A percentile compares a stretch with the other conserved stretches of the same genome.
Evolutionary conservation across 2,888 invertebrate species (phyloP).

Genomic region (Smittia aterrima): DNA sequence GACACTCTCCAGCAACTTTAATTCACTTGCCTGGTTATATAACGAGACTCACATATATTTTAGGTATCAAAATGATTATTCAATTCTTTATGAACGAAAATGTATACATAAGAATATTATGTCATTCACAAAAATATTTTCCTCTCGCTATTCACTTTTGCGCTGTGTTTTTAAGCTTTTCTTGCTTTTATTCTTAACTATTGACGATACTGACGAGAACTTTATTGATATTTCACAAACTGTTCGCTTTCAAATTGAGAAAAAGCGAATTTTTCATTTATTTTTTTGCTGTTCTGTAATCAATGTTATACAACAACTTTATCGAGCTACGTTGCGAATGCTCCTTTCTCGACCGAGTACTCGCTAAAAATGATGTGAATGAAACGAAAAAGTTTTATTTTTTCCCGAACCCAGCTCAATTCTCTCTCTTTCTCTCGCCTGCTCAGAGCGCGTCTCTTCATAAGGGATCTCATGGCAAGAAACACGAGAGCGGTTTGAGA

Average conservation of each 20-base stretch:
- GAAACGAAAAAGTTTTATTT: slow-evolving; percentile 19
- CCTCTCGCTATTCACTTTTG: slow-evolving; percentile 35
- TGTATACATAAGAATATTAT: slow-evolving; percentile 42
- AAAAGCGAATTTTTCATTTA: slow-evolving; percentile 34
- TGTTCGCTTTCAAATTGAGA: background rate
- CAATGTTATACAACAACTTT: slow-evolving; percentile 41
- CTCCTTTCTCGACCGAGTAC: slow-evolving; percentile 33
- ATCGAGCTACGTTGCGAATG: slow-evolving; percentile 29
- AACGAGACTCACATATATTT: slow-evolving; percentile 33
- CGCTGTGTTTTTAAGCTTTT: slow-evolving; percentile 12
- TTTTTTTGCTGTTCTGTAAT: slow-evolving; percentile 39
- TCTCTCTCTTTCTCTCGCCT: slow-evolving; percentile 20
- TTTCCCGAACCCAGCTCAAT: background rate
- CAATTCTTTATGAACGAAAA: slow-evolving; percentile 42
- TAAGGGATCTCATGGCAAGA: background rate
- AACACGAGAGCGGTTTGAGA: background rate
- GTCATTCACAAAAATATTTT: slow-evolving; percentile 40
- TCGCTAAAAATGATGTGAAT: slow-evolving; percentile 38
- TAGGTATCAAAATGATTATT: slow-evolving; percentile 42
- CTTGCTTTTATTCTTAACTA: background rate
- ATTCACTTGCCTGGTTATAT: slow-evolving; percentile 26
- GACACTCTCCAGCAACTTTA: background rate
- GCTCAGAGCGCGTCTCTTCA: background rate
- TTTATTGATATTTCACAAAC: background rate
- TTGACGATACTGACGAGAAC: background rate